A percentile compares a stretch with the other conserved stretches of the same genome.
Conservation (phyloP, 2,797 vertebrate species). For the Smutsia gigantea region DNA sequence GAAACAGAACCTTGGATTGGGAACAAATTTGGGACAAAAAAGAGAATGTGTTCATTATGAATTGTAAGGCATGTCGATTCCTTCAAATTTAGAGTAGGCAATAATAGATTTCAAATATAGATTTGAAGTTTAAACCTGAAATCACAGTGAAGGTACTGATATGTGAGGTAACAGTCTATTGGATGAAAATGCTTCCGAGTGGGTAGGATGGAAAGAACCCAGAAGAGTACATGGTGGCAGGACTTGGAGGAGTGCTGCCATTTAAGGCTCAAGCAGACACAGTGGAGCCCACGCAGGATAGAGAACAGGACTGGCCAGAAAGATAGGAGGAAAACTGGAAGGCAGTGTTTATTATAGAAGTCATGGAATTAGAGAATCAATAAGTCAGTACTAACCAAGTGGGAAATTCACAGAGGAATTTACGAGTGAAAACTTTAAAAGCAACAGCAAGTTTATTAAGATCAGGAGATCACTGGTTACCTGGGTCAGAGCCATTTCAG, state of each 20-base stretch:
- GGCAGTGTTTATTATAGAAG: background rate
- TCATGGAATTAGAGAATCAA: background rate
- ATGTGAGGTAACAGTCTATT: background rate
- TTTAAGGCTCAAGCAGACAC: background rate
- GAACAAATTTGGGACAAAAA: background rate
- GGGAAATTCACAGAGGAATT: background rate
- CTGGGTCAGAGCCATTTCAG: background rate
- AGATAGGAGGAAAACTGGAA: background rate
- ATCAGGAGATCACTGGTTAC: background rate
- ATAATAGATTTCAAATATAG: background rate
- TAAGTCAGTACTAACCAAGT: background rate
- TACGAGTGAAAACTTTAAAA: background rate
- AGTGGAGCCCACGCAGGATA: background rate
- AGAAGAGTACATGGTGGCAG: background rate
- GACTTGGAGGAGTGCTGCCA: background rate
- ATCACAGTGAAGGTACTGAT: background rate
- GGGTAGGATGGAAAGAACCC: background rate
- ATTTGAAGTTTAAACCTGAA: background rate
- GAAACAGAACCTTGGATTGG: background rate
- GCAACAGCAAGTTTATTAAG: background rate
- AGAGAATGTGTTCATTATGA: background rate
- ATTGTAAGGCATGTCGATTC: background rate
- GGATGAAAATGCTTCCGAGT: background rate
- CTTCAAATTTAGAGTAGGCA: background rate
- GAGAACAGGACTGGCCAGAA: background rate